Base-by-base conservation (phyloP, 2,113 vertebrate species). In the Ancistrus triradiatus region DNA sequence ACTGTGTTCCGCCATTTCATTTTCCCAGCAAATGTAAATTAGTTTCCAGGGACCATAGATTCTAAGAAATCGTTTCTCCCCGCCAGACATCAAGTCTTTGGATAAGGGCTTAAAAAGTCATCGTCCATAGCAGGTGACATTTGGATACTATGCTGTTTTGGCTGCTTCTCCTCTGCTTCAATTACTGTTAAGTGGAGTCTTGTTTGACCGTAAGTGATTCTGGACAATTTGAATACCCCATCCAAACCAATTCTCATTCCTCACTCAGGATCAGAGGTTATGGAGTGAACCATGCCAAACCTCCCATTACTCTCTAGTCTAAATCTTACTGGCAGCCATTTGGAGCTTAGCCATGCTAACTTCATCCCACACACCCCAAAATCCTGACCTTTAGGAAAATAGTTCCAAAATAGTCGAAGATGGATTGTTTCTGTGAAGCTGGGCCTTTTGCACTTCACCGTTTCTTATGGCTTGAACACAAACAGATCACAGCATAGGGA, bases 11-110 rank as follows among this genome's bases (percentile, higher is more conserved):
- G 66, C 76, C 69, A 73, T 70, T 81, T 73, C 75, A 53, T 37
- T 27, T 83, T 85, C 79, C 82, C 80, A 86, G 74, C 71, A 62
- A 77, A 70, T 21, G 56, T 42, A 65, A 56, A 47, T 40, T 6
- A 31, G 31, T 56, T 71, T 19, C 46, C 57, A 61, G 56, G 18
- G 50, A 22, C 15, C n/a, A 38, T 19, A 11, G 7, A 61, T 57
- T 62, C 57, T 49, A 50, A 37, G 63, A 72, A 66, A 56, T 49
- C 28, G 50, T 66, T 60, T 42, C 44, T 40, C 27, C 28, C 10
- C 22, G 17, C 59, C 62, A 17, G 47, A 66, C 22, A 22, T 51
- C 25, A 35, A 25, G 51, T 57, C 43, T 66, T 18, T 58, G 43
- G 43, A 17, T 38, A 66, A 66, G 44, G 25, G 38, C 53, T 65